Base-by-base conservation (phyloP, 2,113 vertebrate genomes). In the Neomonachus schauinslandi region DNA sequence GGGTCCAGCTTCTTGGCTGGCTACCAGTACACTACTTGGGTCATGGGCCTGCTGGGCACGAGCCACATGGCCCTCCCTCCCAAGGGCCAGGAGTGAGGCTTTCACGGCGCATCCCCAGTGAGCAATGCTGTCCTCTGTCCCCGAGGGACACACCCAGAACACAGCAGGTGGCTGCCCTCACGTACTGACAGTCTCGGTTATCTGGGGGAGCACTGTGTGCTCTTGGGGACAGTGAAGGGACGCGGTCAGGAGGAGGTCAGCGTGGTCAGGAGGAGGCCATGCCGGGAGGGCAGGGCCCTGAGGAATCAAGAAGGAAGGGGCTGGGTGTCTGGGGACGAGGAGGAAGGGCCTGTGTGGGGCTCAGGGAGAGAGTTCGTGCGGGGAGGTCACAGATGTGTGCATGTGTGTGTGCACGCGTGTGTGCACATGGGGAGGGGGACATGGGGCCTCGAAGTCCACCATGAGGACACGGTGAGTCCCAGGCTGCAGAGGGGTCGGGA, bases 41-140 rank as follows among this genome's bases (percentile, higher is more conserved):
- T 26, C 24, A 22, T 2, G 2, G 57, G 1, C 11, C 16, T 10
- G 15, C 59, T 3, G 22, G 18, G 36, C 19, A 3, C 0, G 1
- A 21, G 13, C 21, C 19, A 0, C 16, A 9, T 26, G 0, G 1
- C 36, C 16, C 16, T 26, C 36, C 33, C 63, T 36, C 55, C 80
- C 11, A 9, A 6, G 5, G 53, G 4, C 14, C 6, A 9, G 55
- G 51, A 5, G 2, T 26, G 6, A 24, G 53, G 80, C 53, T 39
- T 8, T 14, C 13, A 1, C 5, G 19, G 7, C 21, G 16, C 0
- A 9, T 9, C 57, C 15, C 36, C 1, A 9, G 81, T 5, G 57
- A 46, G 57, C 5, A 0, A 46, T 12, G 39, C 55, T 82, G n/a
- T 39, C 24, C 22, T 39, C 26, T 28, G 9, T 15, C 14, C 55